Percentiles rank a stretch among this genome's conserved stretches.
These are phyloP conservation scores for Muscicapa adusta DNA, from an alignment of 2,113 vertebrate genomes.

Conservation along the genomic window DNA sequence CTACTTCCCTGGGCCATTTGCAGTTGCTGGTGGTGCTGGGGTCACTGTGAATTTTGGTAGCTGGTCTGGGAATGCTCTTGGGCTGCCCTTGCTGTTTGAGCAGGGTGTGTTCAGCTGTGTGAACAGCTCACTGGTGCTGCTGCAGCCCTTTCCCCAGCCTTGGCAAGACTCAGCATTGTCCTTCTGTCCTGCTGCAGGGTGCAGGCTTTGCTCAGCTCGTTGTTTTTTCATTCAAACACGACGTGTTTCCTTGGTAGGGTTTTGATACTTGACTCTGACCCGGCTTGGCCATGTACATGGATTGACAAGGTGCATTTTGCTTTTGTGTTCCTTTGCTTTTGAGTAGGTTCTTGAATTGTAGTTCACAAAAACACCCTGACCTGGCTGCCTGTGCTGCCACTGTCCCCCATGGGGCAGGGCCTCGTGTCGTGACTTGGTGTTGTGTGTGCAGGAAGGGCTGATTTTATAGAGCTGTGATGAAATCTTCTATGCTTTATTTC, in stretches of 20 bases:
- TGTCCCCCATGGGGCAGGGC: background rate
- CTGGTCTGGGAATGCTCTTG: background rate
- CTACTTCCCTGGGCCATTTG: background rate
- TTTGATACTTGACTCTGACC: slow-evolving; percentile 56
- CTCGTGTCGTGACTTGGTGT: slow-evolving; percentile 5
- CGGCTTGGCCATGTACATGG: background rate
- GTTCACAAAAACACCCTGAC: slow-evolving; percentile 14
- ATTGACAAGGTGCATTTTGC: slow-evolving; percentile 6
- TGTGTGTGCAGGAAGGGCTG: slow-evolving; percentile 55
- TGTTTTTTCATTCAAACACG: background rate
- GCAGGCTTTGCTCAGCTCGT: background rate
- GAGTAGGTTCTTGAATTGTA: background rate
- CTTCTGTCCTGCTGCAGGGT: background rate
- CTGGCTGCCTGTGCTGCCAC: background rate
- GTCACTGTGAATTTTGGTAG: slow-evolving; percentile 9
- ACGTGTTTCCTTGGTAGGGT: background rate
- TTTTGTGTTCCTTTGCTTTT: slow-evolving; percentile 7
- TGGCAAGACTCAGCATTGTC: background rate
- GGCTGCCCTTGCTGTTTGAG: background rate
- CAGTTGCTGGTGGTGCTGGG: background rate
- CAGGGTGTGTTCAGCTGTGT: background rate
- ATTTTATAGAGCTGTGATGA: slow-evolving; percentile 60
- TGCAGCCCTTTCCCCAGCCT: background rate
- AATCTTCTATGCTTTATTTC: slow-evolving; percentile 50
- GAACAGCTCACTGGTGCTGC: background rate